These are phyloP conservation scores for Cyclargus thomasi DNA, from an alignment of 1,140 invertebrate genomes.

Conservation along the genomic window DNA sequence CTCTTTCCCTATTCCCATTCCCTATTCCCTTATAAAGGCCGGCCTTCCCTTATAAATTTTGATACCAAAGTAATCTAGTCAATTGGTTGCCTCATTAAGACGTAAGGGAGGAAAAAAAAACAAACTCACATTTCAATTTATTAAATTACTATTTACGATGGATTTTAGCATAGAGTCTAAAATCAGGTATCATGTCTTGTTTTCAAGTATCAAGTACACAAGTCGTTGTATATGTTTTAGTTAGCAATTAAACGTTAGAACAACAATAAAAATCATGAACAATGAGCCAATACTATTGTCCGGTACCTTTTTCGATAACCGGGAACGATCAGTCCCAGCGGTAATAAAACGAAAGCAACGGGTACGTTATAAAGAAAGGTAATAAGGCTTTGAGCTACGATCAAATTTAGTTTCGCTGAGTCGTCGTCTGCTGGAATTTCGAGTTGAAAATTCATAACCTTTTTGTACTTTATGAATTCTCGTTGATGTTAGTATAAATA, in stretches of 20 bases:
- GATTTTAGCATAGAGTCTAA: too few species aligned
- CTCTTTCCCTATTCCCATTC: too few species aligned
- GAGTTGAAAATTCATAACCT: background rate
- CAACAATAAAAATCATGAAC: slow-evolving; percentile 26
- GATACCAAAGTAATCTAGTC: too few species aligned
- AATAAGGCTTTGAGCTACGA: slow-evolving; percentile 9
- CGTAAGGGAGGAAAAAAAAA: too few species aligned
- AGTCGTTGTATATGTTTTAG: slow-evolving; percentile 24
- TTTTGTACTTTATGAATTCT: background rate
- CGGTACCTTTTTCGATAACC: slow-evolving; percentile 26
- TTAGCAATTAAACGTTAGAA: slow-evolving; percentile 28
- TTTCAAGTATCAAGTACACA: slow-evolving; percentile 25
- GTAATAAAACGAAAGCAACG: slow-evolving; percentile 15
- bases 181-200: too few species aligned
- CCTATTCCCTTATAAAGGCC: too few species aligned
- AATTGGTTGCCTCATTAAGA: too few species aligned
- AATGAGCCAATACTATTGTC: slow-evolving; percentile 24
- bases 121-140: too few species aligned
- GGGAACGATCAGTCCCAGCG: slow-evolving; percentile 14
- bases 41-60: too few species aligned
- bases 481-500: background rate
- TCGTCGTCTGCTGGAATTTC: background rate
- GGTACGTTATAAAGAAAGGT: slow-evolving; percentile 7
- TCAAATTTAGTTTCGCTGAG: slow-evolving; percentile 1
- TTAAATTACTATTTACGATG: too few species aligned